Evolutionary conservation across 64 coral and sea anemone genomes (phyloP).

Genomic region (Actinia equina): DNA sequence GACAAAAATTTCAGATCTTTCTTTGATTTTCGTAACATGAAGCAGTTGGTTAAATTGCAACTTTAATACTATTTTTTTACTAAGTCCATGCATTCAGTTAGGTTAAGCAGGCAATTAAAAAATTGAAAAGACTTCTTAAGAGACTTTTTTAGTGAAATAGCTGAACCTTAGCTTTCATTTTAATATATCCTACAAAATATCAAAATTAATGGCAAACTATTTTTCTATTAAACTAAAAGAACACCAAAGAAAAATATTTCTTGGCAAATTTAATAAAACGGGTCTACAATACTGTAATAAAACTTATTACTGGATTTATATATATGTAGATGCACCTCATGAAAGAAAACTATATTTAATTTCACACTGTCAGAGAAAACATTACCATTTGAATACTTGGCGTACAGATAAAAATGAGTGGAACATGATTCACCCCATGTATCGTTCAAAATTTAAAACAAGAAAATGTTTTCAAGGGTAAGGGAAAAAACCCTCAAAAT

Average conservation of each 20-base stretch:
- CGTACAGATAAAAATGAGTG: background rate
- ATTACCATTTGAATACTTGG: conserved; percentile 12
- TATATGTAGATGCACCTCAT: background rate
- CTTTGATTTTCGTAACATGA: background rate
- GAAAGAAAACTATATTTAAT: background rate
- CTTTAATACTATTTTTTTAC: background rate
- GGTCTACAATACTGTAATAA: background rate
- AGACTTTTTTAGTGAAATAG: background rate
- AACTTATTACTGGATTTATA: background rate
- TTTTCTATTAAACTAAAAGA: background rate
- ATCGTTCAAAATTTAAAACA: background rate
- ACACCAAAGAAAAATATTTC: too few relatives aligned
- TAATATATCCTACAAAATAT: background rate
- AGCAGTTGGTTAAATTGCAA: background rate
- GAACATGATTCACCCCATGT: background rate
- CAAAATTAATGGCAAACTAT: background rate
- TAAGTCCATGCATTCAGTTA: background rate
- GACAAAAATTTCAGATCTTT: too few relatives aligned
- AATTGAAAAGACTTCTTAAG: background rate
- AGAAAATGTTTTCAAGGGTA: background rate
- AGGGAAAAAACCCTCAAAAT: background rate
- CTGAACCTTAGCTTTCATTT: background rate
- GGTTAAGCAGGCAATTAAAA: background rate
- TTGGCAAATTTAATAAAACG: background rate
- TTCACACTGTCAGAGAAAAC: background rate